Conservation (phyloP, 2,113 vertebrate genomes). For the Hyperopisus bebe region DNA sequence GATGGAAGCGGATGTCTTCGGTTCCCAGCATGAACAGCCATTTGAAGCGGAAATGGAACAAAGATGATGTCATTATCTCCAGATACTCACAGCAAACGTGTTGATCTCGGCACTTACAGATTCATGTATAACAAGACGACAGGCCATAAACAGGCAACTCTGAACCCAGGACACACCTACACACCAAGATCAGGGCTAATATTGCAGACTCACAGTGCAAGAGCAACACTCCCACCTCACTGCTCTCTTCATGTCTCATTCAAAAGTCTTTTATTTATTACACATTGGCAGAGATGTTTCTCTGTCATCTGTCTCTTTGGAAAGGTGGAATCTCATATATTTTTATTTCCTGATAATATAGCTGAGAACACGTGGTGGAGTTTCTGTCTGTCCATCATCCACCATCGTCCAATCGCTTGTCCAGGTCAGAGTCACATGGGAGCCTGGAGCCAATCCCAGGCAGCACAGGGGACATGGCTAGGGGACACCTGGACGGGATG, state of each 20-base stretch:
- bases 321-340: background rate
- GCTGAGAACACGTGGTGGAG: background rate
- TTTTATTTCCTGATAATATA: background rate
- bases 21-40: background rate
- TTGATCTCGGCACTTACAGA: background rate
- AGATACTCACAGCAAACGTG: background rate
- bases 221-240: background rate
- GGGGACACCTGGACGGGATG: background rate
- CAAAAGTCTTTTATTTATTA: background rate
- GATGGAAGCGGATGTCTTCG: background rate
- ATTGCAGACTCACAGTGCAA: background rate
- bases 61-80: background rate
- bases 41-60: background rate
- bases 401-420: background rate
- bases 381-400: background rate
- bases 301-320: background rate
- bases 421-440: background rate
- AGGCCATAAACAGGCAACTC: background rate
- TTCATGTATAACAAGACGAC: background rate
- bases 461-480: background rate
- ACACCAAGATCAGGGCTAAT: background rate
- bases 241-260: background rate
- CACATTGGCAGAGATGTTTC: background rate
- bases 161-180: background rate
- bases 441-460: background rate